Conservation (phyloP, 1,140 invertebrate species). For the Dinoponera quadriceps region DNA sequence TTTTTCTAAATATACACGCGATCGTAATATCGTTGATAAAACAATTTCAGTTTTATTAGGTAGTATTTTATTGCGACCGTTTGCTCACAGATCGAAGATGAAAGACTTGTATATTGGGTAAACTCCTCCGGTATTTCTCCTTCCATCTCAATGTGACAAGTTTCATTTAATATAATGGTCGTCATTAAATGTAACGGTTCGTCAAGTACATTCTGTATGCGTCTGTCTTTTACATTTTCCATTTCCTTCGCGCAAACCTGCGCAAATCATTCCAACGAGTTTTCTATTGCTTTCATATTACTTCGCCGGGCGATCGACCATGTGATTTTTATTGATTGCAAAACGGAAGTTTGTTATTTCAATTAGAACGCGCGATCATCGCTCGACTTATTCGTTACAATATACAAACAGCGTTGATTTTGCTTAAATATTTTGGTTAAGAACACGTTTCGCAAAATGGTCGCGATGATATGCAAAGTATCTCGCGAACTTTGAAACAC, state of each 20-base stretch:
- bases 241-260: not conserved
- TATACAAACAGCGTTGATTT: too few relatives aligned
- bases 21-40: not conserved
- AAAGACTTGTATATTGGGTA: not conserved
- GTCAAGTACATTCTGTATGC: not conserved
- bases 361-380: too few relatives aligned
- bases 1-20: not conserved
- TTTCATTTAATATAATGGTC: not conserved
- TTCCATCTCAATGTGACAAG: not conserved
- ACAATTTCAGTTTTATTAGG: not conserved
- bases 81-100: not conserved
- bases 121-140: constrained; percentile 5
- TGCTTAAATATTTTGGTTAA: too few relatives aligned
- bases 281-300: not conserved
- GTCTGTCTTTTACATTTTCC: not conserved
- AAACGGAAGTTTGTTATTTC: too few relatives aligned
- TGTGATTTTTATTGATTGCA: not conserved
- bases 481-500: too few relatives aligned
- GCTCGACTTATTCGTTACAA: too few relatives aligned
- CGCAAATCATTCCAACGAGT: not conserved
- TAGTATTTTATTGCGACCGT: not conserved
- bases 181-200: not conserved
- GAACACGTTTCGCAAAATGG: too few relatives aligned
- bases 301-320: not conserved
- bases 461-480: too few relatives aligned